Evolutionary conservation across 2,797 vertebrate species (phyloP).

Genomic region (Catharus ustulatus): DNA sequence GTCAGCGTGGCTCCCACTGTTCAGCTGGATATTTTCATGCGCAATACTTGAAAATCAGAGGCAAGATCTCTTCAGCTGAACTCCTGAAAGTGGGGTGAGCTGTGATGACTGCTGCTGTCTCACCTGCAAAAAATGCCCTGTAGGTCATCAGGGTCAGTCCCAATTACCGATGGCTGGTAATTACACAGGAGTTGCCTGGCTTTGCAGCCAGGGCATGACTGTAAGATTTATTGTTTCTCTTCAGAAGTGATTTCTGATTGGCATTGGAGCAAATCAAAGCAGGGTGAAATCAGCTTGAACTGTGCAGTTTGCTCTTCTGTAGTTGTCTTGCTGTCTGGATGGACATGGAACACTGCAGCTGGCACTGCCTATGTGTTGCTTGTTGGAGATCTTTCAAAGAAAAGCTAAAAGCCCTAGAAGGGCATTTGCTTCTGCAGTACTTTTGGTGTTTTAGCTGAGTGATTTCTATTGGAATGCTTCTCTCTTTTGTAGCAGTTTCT

Average conservation of each 20-base stretch:
- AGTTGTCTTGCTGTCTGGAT: neutral
- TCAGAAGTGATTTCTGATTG: neutral
- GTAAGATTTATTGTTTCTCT: neutral
- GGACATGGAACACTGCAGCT: neutral
- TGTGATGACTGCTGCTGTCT: rapidly evolving
- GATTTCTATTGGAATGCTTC: neutral
- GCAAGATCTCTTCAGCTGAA: neutral
- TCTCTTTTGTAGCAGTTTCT: neutral
- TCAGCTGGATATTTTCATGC: neutral
- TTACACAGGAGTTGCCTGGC: rapidly evolving
- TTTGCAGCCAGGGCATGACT: rapidly evolving
- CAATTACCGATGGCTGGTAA: neutral
- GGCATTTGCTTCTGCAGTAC: neutral
- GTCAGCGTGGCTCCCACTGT: neutral
- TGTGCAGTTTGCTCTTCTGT: neutral
- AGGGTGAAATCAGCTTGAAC: neutral
- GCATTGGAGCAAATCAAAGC: neutral
- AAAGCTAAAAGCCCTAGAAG: neutral
- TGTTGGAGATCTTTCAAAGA: neutral
- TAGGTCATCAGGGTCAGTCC: neutral
- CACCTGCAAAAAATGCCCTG: rapidly evolving
- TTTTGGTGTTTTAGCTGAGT: neutral
- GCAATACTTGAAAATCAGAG: neutral
- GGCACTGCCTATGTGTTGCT: neutral
- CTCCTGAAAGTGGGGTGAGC: rapidly evolving